Evolutionary conservation across 2,888 invertebrate genomes (phyloP).

Genomic region (Cheiracanthium punctorium): DNA sequence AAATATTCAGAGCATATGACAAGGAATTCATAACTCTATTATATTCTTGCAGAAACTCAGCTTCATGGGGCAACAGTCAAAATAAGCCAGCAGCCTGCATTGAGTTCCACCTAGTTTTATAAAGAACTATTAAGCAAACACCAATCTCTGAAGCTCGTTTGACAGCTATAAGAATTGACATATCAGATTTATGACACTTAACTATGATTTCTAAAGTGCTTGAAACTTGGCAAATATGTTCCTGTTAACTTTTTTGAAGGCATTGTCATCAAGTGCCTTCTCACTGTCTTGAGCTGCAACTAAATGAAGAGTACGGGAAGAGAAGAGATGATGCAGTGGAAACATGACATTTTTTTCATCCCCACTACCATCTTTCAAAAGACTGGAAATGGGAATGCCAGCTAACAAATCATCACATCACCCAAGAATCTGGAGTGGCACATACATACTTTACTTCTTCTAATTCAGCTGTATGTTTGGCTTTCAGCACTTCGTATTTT

Average conservation of each 20-base stretch:
- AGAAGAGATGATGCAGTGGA: neutral
- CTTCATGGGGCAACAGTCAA: too few relatives aligned
- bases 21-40: too few relatives aligned
- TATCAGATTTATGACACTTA: too few relatives aligned
- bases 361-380: neutral
- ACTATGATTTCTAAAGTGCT: too few relatives aligned
- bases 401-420: neutral
- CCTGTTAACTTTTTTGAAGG: neutral
- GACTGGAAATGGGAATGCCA: neutral
- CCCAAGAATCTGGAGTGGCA: neutral
- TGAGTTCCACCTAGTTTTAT: too few relatives aligned
- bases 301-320: neutral
- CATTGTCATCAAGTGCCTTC: neutral
- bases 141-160: too few relatives aligned
- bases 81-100: too few relatives aligned
- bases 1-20: too few relatives aligned
- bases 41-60: too few relatives aligned
- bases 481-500: neutral
- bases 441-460: neutral
- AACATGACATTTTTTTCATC: neutral
- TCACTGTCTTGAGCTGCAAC: constrained; percentile 1
- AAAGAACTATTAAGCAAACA: too few relatives aligned
- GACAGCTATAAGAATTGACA: too few relatives aligned
- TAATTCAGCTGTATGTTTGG: neutral
- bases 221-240: neutral